A percentile compares a stretch with the other conserved stretches of the same genome.
Conservation (phyloP, 37 sponge, comb jelly and placozoan species). For the Cliona cf. orientalis region DNA sequence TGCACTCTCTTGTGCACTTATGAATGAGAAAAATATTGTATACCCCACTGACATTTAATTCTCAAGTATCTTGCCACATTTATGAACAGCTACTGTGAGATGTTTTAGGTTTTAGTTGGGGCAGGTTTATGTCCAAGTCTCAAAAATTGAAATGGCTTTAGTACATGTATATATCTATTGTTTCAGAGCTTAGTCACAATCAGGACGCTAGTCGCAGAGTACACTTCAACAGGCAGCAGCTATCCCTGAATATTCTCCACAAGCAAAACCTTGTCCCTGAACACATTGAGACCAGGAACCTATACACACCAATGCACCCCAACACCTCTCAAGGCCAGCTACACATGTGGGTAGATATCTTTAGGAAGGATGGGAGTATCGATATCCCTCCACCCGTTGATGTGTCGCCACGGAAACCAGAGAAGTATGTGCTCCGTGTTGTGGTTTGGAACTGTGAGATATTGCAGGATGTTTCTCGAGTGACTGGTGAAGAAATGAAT, state of each 20-base stretch:
- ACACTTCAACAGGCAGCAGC: conserved; percentile 81
- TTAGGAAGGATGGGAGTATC: conserved; percentile 71
- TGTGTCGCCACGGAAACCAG: conserved; percentile 87
- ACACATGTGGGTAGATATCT: conserved; percentile 99
- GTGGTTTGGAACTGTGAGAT: conserved; percentile 94
- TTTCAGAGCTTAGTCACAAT: conserved; percentile 33
- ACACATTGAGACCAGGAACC: conserved; percentile 92
- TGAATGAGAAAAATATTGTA: too few species aligned
- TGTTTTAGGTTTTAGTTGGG: too few species aligned
- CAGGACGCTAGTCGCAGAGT: conserved; percentile 11
- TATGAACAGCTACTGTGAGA: too few species aligned
- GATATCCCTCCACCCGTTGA: conserved; percentile 86
- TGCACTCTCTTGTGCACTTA: too few species aligned
- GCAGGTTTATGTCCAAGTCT: too few species aligned
- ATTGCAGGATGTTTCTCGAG: conserved; percentile 85
- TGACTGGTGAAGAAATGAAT: conserved; percentile 93
- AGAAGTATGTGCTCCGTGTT: conserved; percentile 85
- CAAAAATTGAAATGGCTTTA: too few species aligned
- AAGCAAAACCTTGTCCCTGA: conserved; percentile 89
- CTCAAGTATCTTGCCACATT: too few species aligned
- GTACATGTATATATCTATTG: neutral
- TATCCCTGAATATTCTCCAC: conserved; percentile 87
- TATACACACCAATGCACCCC: conserved; percentile 90
- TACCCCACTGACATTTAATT: too few species aligned
- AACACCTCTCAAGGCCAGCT: conserved; percentile 86